phyloP scores from a whole-genome alignment of 1,140 invertebrate species.

The Doryteuthis pealeii region DNA sequence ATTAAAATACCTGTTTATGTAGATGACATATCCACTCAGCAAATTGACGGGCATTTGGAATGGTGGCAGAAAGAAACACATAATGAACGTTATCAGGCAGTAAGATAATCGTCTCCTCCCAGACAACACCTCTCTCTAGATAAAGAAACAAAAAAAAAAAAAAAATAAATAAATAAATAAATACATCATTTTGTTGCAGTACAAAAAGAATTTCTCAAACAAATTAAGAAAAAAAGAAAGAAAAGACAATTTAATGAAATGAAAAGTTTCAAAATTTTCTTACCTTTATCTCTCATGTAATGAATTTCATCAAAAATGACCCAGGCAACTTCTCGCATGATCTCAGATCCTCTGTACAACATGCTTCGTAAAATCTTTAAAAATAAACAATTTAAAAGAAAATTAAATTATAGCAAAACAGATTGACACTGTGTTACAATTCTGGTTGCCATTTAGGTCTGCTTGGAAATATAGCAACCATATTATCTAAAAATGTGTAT shows the following conservation, averaged over 20 bases:
- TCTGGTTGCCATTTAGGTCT: no score
- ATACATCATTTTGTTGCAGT: no score
- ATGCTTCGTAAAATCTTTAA: slow-evolving; percentile 92
- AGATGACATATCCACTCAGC: slow-evolving; percentile 98
- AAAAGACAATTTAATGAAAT: no score
- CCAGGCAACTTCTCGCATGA: slow-evolving; percentile 98
- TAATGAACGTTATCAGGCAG: slow-evolving; percentile 97
- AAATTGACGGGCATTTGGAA: slow-evolving; percentile 97
- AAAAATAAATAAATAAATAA: not conserved
- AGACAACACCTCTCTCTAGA: slow-evolving; percentile 90
- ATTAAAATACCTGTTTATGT: slow-evolving; percentile 69
- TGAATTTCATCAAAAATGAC: slow-evolving; percentile 99
- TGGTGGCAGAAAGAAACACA: slow-evolving; percentile 98
- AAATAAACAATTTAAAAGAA: not conserved
- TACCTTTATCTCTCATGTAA: slow-evolving; percentile 96
- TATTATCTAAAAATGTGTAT: no score
- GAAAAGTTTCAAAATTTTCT: not conserved
- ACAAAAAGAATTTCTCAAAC: not conserved
- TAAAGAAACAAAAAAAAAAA: slow-evolving; percentile 12
- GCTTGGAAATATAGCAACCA: no score
- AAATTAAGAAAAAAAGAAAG: no score
- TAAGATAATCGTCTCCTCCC: slow-evolving; percentile 99
- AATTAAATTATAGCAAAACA: no score
- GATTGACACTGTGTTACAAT: no score
- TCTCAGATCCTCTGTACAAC: slow-evolving; percentile 96